Base-by-base conservation (phyloP, 2,797 vertebrate genomes). In the Chaenodraco wilsoni region DNA sequence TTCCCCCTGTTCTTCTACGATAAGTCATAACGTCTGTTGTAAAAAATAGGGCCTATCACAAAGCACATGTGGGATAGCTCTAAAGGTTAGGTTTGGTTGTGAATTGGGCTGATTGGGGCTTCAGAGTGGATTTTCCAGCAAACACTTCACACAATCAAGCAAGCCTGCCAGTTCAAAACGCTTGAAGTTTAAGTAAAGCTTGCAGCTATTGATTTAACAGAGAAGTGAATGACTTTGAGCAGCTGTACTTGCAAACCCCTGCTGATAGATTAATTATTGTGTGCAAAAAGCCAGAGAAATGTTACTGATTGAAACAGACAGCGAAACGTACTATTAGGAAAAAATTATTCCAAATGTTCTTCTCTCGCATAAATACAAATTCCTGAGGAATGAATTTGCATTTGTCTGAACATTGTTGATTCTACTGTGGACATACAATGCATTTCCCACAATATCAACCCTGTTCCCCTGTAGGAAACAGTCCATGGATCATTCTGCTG, bases 181-280 rank as follows among this genome's bases (percentile, higher is more conserved):
- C 45, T 66, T 74, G 52, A 67, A 71, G 64, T 68, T 64, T 16
- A 60, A 68, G 41, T 57, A 57, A 61, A 79, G 43, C 33, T 37
- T 37, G 33, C 49, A 65, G 33, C 48, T 49, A 51, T 31, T 67
- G 43, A 72, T 63, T 73, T 65, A 68, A 58, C 68, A 43, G 55
- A 67, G 41, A 40, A 52, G 43, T 16, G 48, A 66, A 59, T 69
- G 55, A 74, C 51, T 69, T 68, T 40, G 65, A 69, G 61, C 60
- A 55, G 60, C 52, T 55, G 60, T 60, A 62, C 46, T 70, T 69
- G 37, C 31, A 70, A 63, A 59, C 65, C 62, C 50, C 55, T 45
- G 54, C 50, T 75, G 78, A 68, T 75, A 50, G 43, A 74, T 60
- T 65, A 61, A 65, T 49, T 64, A 67, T 67, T 64, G 55, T 58